Evolutionary conservation across 2,888 invertebrate species (phyloP), one percentile per base, ranked within the genome.

Genomic region (Phlogophora meticulosa): DNA sequence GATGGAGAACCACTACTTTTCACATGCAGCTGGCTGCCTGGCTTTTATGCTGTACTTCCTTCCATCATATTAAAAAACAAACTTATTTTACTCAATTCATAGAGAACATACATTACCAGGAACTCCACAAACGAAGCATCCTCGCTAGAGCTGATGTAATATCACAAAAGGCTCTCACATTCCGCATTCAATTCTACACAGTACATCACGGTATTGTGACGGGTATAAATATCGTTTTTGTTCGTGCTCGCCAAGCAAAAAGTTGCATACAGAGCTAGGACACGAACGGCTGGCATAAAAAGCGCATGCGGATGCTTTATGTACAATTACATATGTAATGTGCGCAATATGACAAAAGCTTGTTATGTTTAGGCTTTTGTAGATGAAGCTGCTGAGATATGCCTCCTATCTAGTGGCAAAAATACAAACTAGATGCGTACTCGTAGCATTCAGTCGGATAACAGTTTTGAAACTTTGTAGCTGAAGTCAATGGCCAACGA

Each of bases 101-200:
- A 20, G 9, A 22, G 1, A 40, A 58, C 24, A 69, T 53, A 36
- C 34, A 61, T 17, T n/a, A 3, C 15, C 24, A 42, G 22, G 22
- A 48, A 42, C 51, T 60, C 34, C 49, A 69, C 49, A 58, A 55
- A 57, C 56, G 61, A 32, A 61, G 58, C 58, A 61, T 60, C 52
- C 64, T 46, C 38, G 40, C 49, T 46, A 43, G 49, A 28, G 60
- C 49, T 60, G 64, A 59, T 72, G 63, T 78, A 66, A 69, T 74
- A 78, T 72, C 68, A 83, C 76, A 82, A 83, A 80, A 79, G 63
- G 66, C 65, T 43, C 72, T 82, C 83, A 81, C 81, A 85, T 85
- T 83, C 83, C 81, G 78, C 82, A 85, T 87, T 87, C 81, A 84
- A 86, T 88, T 82, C 84, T 77, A 62, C 64, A 74, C 78, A 67